Base-by-base conservation (phyloP, 2,113 vertebrate species). In the Paradoxurus hermaphroditus region DNA sequence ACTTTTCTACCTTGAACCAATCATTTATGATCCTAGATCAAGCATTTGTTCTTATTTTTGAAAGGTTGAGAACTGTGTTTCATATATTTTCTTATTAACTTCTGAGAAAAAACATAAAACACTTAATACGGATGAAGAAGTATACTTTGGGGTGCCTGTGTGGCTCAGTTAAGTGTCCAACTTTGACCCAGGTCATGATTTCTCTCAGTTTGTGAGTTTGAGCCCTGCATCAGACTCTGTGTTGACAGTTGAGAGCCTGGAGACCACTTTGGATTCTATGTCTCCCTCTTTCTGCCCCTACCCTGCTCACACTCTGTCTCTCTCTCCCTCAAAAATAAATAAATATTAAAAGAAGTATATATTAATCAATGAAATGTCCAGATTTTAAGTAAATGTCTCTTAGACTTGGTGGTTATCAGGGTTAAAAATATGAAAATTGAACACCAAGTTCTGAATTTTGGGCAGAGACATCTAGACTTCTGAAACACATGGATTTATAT, bases 21-120 rank as follows among this genome's bases (percentile, higher is more conserved):
- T 41, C 67, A 68, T 84, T 77, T 59, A 10, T 8, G 36, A 25
- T 85, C 93, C 29, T 59, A 73, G 25, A 59, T 56, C 41, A 75
- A 53, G 53, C 21, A 86, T 53, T 87, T 21, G 7, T 70, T 85
- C 78, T 89, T 41, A 23, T 36, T 75, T 95, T 94, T 44, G 46
- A 83, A 92, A 63, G 23, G 21, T 11, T 39, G 59, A 81, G 34
- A 39, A 53, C 7, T 41, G 3, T 53, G 51, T 89, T 77, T 79
- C 49, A 44, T 83, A 95, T 72, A n/a, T 86, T 95, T 92, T 78
- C 68, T 90, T 87, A 79, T 36, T 77, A 93, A 3, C 11, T 94
- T 27, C 68, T 59, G 46, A 89, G 44, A 86, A 94, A 78, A 31
- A 72, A 72, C n/a, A 36, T 21, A 62, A 23, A 72, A 59, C 53